Conservation (phyloP, 2,888 invertebrate species). For the Polymixis lichenea region DNA sequence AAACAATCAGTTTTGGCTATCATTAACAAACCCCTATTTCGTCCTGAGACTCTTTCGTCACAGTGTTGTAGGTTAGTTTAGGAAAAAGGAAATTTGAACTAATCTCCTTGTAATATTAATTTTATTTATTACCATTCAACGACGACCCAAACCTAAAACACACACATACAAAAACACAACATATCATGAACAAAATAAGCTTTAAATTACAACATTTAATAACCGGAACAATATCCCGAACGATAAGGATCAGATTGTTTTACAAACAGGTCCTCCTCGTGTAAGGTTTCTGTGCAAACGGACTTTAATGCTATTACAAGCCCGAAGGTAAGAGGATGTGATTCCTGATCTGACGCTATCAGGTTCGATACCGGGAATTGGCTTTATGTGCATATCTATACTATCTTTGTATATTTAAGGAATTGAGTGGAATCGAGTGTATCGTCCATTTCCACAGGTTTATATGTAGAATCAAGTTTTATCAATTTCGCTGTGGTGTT, state of each 20-base stretch:
- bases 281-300: conserved; percentile 19
- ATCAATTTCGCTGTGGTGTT: not conserved
- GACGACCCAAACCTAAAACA: not conserved
- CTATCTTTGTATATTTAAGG: not conserved
- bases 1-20: not conserved
- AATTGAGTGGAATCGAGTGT: no score
- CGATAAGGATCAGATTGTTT: conserved; percentile 18
- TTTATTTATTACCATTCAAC: not conserved
- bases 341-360: conserved; percentile 11
- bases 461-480: not conserved
- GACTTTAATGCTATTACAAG: conserved; percentile 10
- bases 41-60: not conserved
- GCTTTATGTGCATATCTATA: not conserved
- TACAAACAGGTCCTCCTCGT: conserved; percentile 18
- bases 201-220: conserved; percentile 6
- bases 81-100: not conserved
- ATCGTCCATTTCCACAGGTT: not conserved
- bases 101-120: not conserved
- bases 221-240: not conserved
- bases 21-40: not conserved
- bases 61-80: not conserved
- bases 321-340: not conserved
- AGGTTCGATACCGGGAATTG: not conserved
- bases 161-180: not conserved
- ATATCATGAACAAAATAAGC: not conserved